Conservation (phyloP, 2,113 vertebrate genomes). For the Amphilophus citrinellus region DNA sequence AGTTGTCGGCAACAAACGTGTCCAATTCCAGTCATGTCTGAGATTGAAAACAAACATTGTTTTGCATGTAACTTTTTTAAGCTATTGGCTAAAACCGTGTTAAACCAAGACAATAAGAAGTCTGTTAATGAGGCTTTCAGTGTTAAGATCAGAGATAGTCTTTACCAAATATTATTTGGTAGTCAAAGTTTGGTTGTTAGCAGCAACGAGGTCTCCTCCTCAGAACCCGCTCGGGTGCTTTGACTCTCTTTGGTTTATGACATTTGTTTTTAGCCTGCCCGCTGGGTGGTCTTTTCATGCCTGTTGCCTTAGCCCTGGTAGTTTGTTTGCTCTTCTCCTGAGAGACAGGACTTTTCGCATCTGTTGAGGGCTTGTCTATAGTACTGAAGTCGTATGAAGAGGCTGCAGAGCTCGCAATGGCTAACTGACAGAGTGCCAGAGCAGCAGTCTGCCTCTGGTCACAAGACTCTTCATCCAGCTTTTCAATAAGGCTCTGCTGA, state of each 20-base stretch:
- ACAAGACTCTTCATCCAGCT: constrained; percentile 79
- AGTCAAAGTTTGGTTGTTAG: constrained; percentile 67
- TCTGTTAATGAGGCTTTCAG: constrained; percentile 16
- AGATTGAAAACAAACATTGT: neutral
- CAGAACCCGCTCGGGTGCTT: constrained; percentile 77
- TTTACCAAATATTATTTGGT: neutral
- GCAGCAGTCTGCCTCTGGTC: constrained; percentile 94
- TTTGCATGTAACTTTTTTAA: neutral
- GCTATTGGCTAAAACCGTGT: constrained; percentile 18
- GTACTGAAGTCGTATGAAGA: constrained; percentile 29
- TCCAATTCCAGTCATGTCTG: neutral
- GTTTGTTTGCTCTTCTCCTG: constrained; percentile 5
- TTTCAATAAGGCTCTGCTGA: constrained; percentile 10
- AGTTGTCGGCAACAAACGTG: neutral
- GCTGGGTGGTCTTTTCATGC: constrained; percentile 83
- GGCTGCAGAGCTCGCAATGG: constrained; percentile 81
- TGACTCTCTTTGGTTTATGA: constrained; percentile 81
- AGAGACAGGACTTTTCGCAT: neutral
- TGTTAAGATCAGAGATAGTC: neutral
- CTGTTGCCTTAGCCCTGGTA: constrained; percentile 68
- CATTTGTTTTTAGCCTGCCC: constrained; percentile 72
- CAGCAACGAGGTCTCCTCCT: constrained; percentile 87
- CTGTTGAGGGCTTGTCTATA: neutral
- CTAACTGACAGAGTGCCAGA: constrained; percentile 94
- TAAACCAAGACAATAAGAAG: constrained; percentile 14